Evolutionary conservation across 2,888 invertebrate genomes (phyloP), one percentile per base, ranked within the genome.

Genomic region (Anthrax anthrax): DNA sequence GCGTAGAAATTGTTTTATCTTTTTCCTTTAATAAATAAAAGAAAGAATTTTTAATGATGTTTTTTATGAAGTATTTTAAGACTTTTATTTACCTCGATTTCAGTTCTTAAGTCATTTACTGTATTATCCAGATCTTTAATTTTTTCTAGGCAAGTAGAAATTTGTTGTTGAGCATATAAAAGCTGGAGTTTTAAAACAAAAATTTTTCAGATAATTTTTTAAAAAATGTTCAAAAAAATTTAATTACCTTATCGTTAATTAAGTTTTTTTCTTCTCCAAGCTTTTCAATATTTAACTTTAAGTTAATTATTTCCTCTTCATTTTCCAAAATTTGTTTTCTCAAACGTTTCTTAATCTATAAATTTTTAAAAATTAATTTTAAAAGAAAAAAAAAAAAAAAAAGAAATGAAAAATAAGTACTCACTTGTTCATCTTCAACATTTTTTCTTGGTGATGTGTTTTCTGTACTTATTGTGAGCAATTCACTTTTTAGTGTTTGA

Each of bases 301-400:
- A 52, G 32, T 57, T 52, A 0, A 55, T 41, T 34, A 65, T 56
- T 13, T 54, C 47, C 10, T 50, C 44, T 36, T 67, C 64, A 47
- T 61, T 64, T 29, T 55, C 52, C 14, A 53, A 43, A 29, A 65
- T 53, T 47, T 63, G 57, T 41, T 60, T 64, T 4, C 54, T 50
- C n/a, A 66, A 40, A 16, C 58, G 58, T n/a, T 57, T 55, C 17
- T 61, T 62, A 12, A 60, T 37, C 66, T 67, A 52, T 23, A 57
- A 46, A 48, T 17, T n/a, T n/a, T n/a, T n/a, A n/a, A 18, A 37
- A 19, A 46, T 12, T 27, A 37, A 37, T 37, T 16, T 6, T n/a
- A 37, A 14, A 37, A 14, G 14, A 36, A 42, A 42, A 46, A 45
- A 43, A 19, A 38, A 17, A 16, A 32, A 27, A 36, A 42, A 9